These are phyloP conservation scores for Austrolebias charrua DNA, from an alignment of 2,797 vertebrate species.

Conservation along the genomic window DNA sequence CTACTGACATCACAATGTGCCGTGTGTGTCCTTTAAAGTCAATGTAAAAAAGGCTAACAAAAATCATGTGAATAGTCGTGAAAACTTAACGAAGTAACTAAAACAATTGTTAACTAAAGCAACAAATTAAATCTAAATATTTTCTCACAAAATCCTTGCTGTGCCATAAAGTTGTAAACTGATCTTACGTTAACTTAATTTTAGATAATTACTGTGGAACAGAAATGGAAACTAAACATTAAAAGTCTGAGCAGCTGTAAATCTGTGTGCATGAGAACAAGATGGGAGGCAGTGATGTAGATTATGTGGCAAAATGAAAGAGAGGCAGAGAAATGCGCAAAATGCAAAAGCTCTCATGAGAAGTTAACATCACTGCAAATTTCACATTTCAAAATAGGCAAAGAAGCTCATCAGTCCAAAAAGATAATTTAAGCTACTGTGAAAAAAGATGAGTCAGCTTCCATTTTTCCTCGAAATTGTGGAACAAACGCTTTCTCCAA, in stretches of 20 bases:
- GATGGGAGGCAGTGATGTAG: constrained; percentile 11
- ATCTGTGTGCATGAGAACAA: constrained; percentile 7
- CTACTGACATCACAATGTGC: constrained; percentile 36
- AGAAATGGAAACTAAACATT: constrained; percentile 14
- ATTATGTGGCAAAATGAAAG: constrained; percentile 31
- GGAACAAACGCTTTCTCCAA: constrained; percentile 58
- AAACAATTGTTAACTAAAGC: constrained; percentile 9
- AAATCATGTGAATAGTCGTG: not conserved
- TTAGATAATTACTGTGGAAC: constrained; percentile 16
- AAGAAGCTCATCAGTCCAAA: constrained; percentile 49
- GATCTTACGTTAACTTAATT: constrained; percentile 17
- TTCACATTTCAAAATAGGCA: constrained; percentile 59
- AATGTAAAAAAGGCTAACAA: constrained; percentile 1
- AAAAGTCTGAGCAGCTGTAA: not conserved
- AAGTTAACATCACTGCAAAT: constrained; percentile 49
- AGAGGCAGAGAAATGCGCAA: constrained; percentile 11
- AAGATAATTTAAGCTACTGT: constrained; percentile 53
- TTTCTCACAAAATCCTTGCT: constrained; percentile 11
- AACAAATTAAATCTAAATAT: constrained; percentile 13
- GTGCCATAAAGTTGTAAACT: constrained; percentile 7
- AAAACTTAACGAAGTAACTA: not conserved
- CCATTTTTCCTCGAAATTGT: constrained; percentile 54
- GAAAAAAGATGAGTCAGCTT: constrained; percentile 71
- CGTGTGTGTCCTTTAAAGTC: not conserved
- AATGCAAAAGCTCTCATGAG: constrained; percentile 20